Evolutionary conservation across 2,888 invertebrate genomes (phyloP).

Genomic region (Drosophila histrio): DNA sequence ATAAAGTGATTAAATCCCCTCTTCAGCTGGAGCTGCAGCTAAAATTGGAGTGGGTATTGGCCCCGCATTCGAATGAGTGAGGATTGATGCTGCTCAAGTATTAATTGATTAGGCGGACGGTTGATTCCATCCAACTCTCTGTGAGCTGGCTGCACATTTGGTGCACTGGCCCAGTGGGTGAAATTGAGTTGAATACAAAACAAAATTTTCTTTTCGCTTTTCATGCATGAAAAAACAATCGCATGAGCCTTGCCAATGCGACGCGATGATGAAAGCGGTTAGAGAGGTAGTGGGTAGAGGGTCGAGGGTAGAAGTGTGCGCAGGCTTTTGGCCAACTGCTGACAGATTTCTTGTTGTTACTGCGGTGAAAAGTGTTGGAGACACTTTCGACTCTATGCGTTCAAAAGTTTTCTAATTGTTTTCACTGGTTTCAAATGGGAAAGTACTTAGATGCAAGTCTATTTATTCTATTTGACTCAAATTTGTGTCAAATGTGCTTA

Average conservation of each 20-base stretch:
- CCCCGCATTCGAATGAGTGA: neutral
- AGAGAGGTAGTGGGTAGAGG: neutral
- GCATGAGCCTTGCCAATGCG: constrained; percentile 19
- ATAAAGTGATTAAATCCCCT: constrained; percentile 61
- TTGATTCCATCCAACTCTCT: neutral
- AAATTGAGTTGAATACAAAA: constrained; percentile 81
- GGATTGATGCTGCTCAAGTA: constrained; percentile 32
- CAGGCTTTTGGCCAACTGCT: neutral
- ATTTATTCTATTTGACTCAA: neutral
- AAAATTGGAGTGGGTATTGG: neutral
- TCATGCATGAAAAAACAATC: constrained; percentile 42
- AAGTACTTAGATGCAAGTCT: neutral
- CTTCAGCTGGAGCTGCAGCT: neutral
- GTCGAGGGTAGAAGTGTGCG: neutral
- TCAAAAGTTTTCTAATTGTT: constrained; percentile 1
- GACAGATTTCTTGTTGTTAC: constrained; percentile 28
- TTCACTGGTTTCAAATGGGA: constrained; percentile 9
- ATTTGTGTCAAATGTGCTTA: neutral
- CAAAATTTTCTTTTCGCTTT: constrained; percentile 79
- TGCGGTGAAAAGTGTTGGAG: constrained; percentile 26
- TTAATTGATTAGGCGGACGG: constrained; percentile 40
- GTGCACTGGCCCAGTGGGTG: constrained; percentile 84
- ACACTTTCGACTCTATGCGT: constrained; percentile 39
- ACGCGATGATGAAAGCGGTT: neutral
- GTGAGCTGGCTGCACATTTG: constrained; percentile 78